Evolutionary conservation across 2,113 vertebrate species (phyloP).

Genomic region (Eretmochelys imbricata): DNA sequence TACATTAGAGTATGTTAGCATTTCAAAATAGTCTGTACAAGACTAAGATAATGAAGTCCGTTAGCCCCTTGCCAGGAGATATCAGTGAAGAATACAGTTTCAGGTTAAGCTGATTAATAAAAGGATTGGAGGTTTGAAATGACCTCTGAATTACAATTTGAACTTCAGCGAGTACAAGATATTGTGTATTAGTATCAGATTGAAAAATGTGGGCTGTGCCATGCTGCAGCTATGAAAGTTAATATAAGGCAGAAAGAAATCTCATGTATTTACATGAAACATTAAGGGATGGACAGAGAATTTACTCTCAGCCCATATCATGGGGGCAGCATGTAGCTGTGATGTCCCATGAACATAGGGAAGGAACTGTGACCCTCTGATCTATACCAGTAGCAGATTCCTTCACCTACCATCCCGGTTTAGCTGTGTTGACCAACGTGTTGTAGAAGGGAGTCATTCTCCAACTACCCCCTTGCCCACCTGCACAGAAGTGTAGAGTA

Average conservation of each 20-base stretch:
- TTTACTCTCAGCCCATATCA: not conserved
- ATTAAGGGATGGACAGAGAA: not conserved
- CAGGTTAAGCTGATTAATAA: conserved; percentile 20
- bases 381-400: not conserved
- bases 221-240: conserved; percentile 12
- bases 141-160: conserved; percentile 3
- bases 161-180: not conserved
- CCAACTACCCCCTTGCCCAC: not conserved
- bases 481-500: not conserved
- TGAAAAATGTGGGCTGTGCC: conserved; percentile 9
- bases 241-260: not conserved
- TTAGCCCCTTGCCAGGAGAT: not conserved
- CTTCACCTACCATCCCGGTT: not conserved
- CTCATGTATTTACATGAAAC: not conserved
- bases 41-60: not conserved
- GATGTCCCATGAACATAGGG: not conserved
- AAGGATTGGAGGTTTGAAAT: not conserved
- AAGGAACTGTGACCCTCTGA: not conserved
- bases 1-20: not conserved
- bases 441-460: not conserved
- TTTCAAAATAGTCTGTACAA: not conserved
- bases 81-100: not conserved
- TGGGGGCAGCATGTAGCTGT: not conserved
- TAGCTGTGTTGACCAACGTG: not conserved
- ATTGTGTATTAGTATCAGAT: not conserved